Percentiles rank a stretch among this genome's conserved stretches.
phyloP scores from a whole-genome alignment of 2,113 vertebrate genomes.

The Mionectes macconnelli region DNA sequence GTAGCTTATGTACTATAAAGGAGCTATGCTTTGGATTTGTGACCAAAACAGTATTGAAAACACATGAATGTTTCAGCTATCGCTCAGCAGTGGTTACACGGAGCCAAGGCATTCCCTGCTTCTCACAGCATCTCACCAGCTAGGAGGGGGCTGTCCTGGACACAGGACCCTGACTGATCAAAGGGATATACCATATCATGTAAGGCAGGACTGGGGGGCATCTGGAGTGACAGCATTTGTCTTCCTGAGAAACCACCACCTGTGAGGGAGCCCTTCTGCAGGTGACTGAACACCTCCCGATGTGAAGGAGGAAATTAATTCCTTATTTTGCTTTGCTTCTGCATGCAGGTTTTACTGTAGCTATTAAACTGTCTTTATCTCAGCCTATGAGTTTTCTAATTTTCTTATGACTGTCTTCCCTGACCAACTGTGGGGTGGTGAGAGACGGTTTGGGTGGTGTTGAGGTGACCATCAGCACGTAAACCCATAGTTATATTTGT shows the following conservation, averaged over 20 bases:
- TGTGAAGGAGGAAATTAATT: neutral
- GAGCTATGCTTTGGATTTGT: neutral
- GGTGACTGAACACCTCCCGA: neutral
- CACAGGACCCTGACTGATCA: neutral
- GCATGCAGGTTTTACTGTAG: neutral
- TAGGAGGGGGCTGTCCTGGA: no score
- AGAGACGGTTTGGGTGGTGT: neutral
- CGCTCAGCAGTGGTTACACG: neutral
- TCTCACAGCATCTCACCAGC: rapidly evolving
- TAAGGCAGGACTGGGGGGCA: neutral
- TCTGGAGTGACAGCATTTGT: neutral
- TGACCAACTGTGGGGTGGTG: neutral
- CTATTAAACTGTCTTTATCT: neutral
- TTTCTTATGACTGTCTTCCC: neutral
- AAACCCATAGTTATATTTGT: neutral
- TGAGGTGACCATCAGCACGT: neutral
- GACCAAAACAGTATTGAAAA: neutral
- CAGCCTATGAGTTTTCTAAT: neutral
- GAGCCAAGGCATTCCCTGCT: neutral
- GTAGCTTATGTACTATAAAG: neutral
- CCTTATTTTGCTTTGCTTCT: neutral
- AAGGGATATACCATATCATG: neutral
- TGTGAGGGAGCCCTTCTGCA: neutral
- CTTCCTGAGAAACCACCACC: neutral
- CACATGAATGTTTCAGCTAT: neutral